Evolutionary conservation across 1,140 invertebrate genomes (phyloP).

Genomic region (Rhynchophorus ferrugineus): DNA sequence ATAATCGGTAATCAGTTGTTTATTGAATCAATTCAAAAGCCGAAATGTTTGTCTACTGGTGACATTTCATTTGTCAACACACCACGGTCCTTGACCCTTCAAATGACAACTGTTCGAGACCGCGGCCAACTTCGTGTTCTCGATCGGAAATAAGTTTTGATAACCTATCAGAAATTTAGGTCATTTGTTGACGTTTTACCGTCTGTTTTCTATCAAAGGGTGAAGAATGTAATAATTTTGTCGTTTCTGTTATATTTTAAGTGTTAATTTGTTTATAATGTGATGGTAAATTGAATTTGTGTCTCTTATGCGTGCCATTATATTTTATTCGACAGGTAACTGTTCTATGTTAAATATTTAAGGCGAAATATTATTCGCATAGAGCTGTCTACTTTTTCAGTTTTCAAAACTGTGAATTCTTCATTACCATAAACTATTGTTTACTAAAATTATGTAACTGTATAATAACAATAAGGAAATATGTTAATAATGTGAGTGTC

Average conservation of each 20-base stretch:
- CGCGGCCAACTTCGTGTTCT: too few relatives aligned
- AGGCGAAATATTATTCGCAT: too few relatives aligned
- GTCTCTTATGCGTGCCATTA: not conserved
- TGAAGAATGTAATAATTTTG: conserved; percentile 13
- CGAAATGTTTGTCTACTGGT: not conserved
- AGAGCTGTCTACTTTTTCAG: too few relatives aligned
- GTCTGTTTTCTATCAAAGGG: conserved; percentile 9
- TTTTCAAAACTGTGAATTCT: not conserved
- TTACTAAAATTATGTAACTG: conserved; percentile 4
- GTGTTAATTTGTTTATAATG: conserved; percentile 3
- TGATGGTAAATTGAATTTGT: not conserved
- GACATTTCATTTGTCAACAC: conserved; percentile 3
- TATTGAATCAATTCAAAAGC: not conserved
- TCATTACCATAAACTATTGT: not conserved
- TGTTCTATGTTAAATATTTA: not conserved
- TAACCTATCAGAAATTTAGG: conserved; percentile 1
- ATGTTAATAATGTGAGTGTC: not conserved
- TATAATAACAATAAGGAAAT: not conserved
- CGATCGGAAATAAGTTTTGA: not conserved
- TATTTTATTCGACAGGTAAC: conserved; percentile 1
- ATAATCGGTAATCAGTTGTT: not conserved
- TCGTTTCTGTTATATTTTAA: conserved; percentile 2
- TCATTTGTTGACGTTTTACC: conserved; percentile 27
- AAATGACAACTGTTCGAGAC: too few relatives aligned
- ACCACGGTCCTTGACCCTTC: not conserved